Evolutionary conservation across 2,888 invertebrate species (phyloP).

Genomic region (Aporophyla lueneburgensis): DNA sequence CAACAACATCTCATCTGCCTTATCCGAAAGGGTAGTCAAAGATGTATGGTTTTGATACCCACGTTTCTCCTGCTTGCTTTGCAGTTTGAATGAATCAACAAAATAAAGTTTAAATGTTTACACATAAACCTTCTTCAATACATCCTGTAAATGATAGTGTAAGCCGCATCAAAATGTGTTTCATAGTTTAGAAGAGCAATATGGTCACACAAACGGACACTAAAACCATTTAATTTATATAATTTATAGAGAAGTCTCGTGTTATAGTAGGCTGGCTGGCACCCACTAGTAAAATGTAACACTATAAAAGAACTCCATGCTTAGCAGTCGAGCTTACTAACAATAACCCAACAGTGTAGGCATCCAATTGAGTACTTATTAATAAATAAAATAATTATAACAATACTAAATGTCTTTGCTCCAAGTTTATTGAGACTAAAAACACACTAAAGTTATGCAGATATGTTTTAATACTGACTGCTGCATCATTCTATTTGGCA

Average conservation of each 20-base stretch:
- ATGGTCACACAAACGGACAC: no score
- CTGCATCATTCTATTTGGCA: slow-evolving; percentile 94
- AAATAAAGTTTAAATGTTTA: no score
- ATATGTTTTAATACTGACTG: slow-evolving; percentile 91
- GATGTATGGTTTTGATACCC: not conserved
- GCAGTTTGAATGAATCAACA: not conserved
- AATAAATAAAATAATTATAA: not conserved
- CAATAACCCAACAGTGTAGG: not conserved
- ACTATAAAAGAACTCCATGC: no score
- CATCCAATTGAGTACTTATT: no score
- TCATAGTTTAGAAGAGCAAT: no score
- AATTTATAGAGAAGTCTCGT: no score
- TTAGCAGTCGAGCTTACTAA: not conserved
- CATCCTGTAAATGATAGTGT: no score
- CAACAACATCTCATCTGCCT: not conserved
- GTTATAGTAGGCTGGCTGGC: no score
- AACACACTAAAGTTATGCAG: not conserved
- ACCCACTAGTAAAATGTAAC: no score
- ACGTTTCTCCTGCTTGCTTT: not conserved
- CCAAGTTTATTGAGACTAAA: slow-evolving; percentile 30
- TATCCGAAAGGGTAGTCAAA: not conserved
- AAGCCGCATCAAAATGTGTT: no score
- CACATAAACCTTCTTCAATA: no score
- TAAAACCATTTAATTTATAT: no score
- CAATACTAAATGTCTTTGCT: slow-evolving; percentile 10